A percentile compares a stretch with the other conserved stretches of the same genome.
Evolutionary conservation across 2,797 vertebrate species (phyloP).

Genomic region (Brachymystax lenok): DNA sequence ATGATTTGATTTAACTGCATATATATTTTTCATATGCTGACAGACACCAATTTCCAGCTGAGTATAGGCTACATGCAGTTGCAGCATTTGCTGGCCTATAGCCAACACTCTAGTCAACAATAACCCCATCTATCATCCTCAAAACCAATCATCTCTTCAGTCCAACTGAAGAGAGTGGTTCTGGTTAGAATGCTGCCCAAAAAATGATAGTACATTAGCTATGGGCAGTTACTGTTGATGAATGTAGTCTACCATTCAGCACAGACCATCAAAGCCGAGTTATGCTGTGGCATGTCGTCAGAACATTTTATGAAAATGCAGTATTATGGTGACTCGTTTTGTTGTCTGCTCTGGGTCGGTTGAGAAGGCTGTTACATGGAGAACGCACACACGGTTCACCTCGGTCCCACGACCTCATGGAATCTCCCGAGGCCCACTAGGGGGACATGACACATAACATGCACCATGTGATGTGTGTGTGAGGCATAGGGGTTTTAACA

Average conservation of each 20-base stretch:
- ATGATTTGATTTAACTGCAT: not conserved
- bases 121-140: not conserved
- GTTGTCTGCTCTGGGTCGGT: slow-evolving; percentile 40
- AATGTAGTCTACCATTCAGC: not conserved
- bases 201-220: too few relatives aligned
- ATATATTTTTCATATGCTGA: not conserved
- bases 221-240: too few relatives aligned
- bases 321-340: slow-evolving; percentile 33
- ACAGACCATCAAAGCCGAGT: not conserved
- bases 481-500: not conserved
- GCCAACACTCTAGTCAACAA: too few relatives aligned
- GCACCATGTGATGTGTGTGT: not conserved
- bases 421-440: too few relatives aligned
- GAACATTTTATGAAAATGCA: slow-evolving; percentile 39
- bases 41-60: not conserved
- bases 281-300: slow-evolving; percentile 31
- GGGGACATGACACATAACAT: not conserved
- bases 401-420: not conserved
- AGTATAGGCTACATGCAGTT: not conserved
- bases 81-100: too few relatives aligned
- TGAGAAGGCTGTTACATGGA: not conserved
- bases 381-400: not conserved
- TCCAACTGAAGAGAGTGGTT: not conserved
- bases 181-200: not conserved
- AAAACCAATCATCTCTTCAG: not conserved